Evolutionary conservation across 2,888 invertebrate genomes (phyloP), one percentile per base, ranked within the genome.

Genomic region (Synanthedon myopaeformis): DNA sequence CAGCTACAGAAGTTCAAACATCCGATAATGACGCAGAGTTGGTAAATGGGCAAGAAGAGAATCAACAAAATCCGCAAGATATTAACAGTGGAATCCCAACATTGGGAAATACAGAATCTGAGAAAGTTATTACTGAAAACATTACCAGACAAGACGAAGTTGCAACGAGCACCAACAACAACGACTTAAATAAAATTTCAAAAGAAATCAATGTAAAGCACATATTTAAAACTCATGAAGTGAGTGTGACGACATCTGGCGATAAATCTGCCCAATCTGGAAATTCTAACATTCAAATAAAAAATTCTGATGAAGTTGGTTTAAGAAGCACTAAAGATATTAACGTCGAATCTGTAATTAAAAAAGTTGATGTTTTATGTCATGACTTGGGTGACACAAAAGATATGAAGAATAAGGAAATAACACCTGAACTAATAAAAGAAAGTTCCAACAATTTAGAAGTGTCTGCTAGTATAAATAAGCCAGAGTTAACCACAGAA

Each of bases 321-420:
- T 92, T 91, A 62, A 94, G 94, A 94, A 92, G 92, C 42, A 92
- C 92, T 5, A 93, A 93, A 74, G 94, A 94, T 67, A 89, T 93
- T 1, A 94, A 93, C 66, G 93, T 94, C 59, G 94, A 94, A 61
- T 94, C 94, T 17, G 94, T 94, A 2, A 94, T 94, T 58, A 94
- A 94, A 75, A 93, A 92, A 65, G 91, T 93, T 0, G 93, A 93
- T 63, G 92, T 92, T 0, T 73, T 92, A 48, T 92, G 92, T 72
- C 83, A 77, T 58, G 86, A 88, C 57, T 72, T 56, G 54, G 59
- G 63, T 35, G 80, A 82, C 52, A 66, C 69, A 42, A 68, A 58
- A 55, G 67, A 69, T 4, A 59, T 58, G 56, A 64, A 64, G 51
- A 58, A 66, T 13, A 65, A 64, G 51, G 58, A 62, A 50, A 57